These are phyloP conservation scores for Lordiphosa mommai DNA, from an alignment of 1,140 invertebrate species.

Conservation along the genomic window DNA sequence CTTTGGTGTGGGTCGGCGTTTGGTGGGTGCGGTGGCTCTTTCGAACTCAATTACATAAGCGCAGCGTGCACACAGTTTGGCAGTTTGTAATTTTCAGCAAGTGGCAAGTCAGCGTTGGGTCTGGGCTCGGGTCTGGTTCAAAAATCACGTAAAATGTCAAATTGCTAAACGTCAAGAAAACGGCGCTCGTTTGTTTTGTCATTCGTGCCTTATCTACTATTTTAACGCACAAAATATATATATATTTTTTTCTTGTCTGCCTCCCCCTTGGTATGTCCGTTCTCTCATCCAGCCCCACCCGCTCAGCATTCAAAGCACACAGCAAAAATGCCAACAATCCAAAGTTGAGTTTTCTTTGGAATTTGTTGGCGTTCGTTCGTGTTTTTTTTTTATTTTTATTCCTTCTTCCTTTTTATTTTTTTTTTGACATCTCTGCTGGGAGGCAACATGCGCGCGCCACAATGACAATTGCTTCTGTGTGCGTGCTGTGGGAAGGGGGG, in stretches of 20 bases:
- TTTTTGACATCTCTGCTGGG: slow-evolving; percentile 67
- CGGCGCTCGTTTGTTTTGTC: slow-evolving; percentile 75
- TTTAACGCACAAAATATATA: slow-evolving; percentile 73
- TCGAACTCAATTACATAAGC: slow-evolving; percentile 76
- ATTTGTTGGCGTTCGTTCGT: slow-evolving; percentile 61
- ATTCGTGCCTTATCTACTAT: slow-evolving; percentile 63
- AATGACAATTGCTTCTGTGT: slow-evolving; percentile 68
- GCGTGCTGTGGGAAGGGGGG: slow-evolving; percentile 16
- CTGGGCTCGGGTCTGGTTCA: slow-evolving; percentile 34
- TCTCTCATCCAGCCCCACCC: background rate
- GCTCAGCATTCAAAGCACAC: slow-evolving; percentile 69
- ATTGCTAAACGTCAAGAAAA: slow-evolving; percentile 72
- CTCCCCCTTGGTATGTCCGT: background rate
- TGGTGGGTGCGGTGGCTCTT: slow-evolving; percentile 17
- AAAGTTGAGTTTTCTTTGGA: slow-evolving; percentile 78
- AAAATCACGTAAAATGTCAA: slow-evolving; percentile 78
- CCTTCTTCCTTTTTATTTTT: slow-evolving; percentile 26
- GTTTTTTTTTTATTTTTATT: slow-evolving; percentile 20
- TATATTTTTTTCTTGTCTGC: slow-evolving; percentile 33
- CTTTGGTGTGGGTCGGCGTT: background rate
- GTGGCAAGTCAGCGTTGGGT: slow-evolving; percentile 63
- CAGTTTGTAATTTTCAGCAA: slow-evolving; percentile 75
- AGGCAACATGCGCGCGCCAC: slow-evolving; percentile 73
- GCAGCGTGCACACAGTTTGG: slow-evolving; percentile 53
- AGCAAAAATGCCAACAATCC: slow-evolving; percentile 78